Base-by-base conservation (phyloP, 2,113 vertebrate species). In the Lutjanus erythropterus region DNA sequence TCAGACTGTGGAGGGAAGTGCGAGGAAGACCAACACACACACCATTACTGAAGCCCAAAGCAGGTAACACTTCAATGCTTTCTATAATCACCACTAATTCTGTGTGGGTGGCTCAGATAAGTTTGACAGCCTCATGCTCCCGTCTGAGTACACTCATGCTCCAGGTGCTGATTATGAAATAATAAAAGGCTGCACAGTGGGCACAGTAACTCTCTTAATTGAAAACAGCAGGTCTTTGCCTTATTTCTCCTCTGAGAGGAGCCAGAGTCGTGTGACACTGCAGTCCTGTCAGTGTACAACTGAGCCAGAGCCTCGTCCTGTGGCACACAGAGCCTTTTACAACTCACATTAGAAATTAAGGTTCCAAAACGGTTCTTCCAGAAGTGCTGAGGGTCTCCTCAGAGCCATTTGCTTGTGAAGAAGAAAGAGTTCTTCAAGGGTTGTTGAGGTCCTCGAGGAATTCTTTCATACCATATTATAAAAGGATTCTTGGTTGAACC, bases 191-290 rank as follows among this genome's bases (percentile, higher is more conserved):
- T 70, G 58, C 68, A 60, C 71, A 71, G 85, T 74, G 72, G 67
- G 66, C 18, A 61, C 44, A 44, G 70, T 49, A 50, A 65, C 82
- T 72, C 52, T 27, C 69, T 46, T 88, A 88, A 92, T 89, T 89
- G 86, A 89, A 85, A 90, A 80, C 83, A 90, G 89, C 86, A 68
- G 83, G 88, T 49, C 78, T 68, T 58, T 1, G 7, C 52, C 35
- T 78, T 71, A 65, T 68, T 71, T 56, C 29, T 52, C 55, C 55
- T 64, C 19, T 19, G 66, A 81, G 78, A 41, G 55, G 77, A 68
- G 80, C 49, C 29, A 42, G 58, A 50, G 10, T 61, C 67, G 25
- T 8, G 25, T 75, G 71, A 74, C 80, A 71, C 72, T 56, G 52
- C 29, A 77, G 56, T 66, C 72, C 33, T 58, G 3, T 42, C 56